Percentiles rank a stretch among this genome's conserved stretches.
Evolutionary conservation across 1,140 invertebrate species (phyloP).

Genomic region (Cotesia vestalis): DNA sequence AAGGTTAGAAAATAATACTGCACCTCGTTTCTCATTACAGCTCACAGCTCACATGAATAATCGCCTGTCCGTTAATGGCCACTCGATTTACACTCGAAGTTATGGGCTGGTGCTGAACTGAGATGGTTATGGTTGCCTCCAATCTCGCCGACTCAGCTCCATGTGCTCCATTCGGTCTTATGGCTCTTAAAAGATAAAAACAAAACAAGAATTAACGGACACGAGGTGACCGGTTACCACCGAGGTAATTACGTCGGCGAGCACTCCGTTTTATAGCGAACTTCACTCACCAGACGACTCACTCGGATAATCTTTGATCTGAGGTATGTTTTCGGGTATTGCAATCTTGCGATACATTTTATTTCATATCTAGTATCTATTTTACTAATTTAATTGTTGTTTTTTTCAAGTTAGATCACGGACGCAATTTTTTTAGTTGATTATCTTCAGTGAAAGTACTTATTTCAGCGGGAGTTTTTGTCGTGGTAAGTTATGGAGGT

Average conservation of each 20-base stretch:
- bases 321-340: slow-evolving; percentile 52
- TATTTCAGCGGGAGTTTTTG: slow-evolving; percentile 10
- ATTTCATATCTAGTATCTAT: too few species aligned
- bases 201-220: not conserved
- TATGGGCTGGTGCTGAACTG: not conserved
- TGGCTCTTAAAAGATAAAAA: too few species aligned
- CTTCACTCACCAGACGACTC: slow-evolving; percentile 51
- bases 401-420: too few species aligned
- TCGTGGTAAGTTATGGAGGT: too few species aligned
- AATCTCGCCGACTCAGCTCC: not conserved
- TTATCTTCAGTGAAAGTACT: too few species aligned
- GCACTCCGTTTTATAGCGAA: slow-evolving; percentile 55
- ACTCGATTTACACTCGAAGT: slow-evolving; percentile 51
- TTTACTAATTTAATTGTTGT: too few species aligned
- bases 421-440: too few species aligned
- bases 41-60: too few species aligned
- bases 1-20: slow-evolving; percentile 14
- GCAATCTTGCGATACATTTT: slow-evolving; percentile 51
- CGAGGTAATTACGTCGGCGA: slow-evolving; percentile 54
- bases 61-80: slow-evolving; percentile 44
- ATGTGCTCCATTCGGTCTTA: not conserved
- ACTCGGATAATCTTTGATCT: slow-evolving; percentile 37
- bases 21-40: too few species aligned
- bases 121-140: too few species aligned
- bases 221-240: slow-evolving; percentile 52